Evolutionary conservation across 2,797 vertebrate species (phyloP), one percentile per base, ranked within the genome.

Genomic region (Ctenosaura bakeri): DNA sequence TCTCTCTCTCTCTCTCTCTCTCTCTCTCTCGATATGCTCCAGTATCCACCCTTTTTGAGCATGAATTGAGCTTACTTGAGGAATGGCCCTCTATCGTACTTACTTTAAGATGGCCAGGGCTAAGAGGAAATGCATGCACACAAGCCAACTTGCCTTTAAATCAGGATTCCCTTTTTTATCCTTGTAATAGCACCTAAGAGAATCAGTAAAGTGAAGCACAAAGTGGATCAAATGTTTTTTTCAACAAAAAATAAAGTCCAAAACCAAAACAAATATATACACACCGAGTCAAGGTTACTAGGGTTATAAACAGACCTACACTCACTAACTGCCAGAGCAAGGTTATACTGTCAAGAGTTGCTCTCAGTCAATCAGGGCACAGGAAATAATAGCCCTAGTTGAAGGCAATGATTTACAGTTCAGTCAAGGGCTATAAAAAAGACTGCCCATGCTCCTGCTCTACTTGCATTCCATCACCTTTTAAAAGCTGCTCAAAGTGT

Each of bases 331-430:
- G 71, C 79, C 42, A 52, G 80, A 59, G 38, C 82, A 79, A 38
- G 64, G 64, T 80, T 85, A 73, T n/a, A 16, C 50, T 35, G 32
- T 85, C 50, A 73, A 46, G 38, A 29, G 7, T 71, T 50, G 29
- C 52, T 89, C 50, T 85, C 84, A 81, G 66, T 90, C 66, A 56
- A 80, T 90, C 62, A 90, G 42, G 52, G 77, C 26, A 71, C 14
- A 46, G 54, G 14, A 82, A 50, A 82, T 56, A 82, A 83, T 35
- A 79, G 56, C 7, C n/a, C 62, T 54, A 52, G 71, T 69, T 87
- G 62, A 78, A 83, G 50, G 38, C 50, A 88, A 52, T n/a, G 35
- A 62, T 54, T 69, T 78, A 73, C n/a, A 26, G 76, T 50, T 8
- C 71, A 83, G 50, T 69, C 35, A 83, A 90, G 18, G 29, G 42